These are phyloP conservation scores for Neoarius graeffei DNA, from an alignment of 2,113 vertebrate species.

Conservation along the genomic window DNA sequence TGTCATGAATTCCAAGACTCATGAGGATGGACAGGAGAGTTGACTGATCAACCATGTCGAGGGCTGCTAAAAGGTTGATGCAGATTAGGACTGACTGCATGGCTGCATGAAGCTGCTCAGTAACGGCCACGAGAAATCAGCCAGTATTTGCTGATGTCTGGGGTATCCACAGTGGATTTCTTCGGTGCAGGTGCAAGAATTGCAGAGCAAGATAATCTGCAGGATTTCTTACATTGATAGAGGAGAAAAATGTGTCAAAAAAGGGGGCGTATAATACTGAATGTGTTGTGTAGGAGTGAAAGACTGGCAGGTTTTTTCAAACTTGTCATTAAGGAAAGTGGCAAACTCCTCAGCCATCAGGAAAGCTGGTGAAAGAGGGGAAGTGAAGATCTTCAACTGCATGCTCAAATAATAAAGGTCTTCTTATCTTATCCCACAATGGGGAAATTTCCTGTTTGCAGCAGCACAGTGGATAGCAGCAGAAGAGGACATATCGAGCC, in stretches of 20 bases:
- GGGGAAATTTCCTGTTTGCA: too few species aligned
- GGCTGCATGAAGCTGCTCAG: not conserved
- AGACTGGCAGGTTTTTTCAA: not conserved
- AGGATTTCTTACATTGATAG: not conserved
- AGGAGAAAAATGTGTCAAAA: not conserved
- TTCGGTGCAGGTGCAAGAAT: not conserved
- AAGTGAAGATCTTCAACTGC: not conserved
- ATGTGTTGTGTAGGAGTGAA: not conserved
- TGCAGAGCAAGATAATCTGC: not conserved
- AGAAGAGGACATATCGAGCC: too few species aligned
- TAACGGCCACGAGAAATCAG: not conserved
- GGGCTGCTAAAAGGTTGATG: not conserved
- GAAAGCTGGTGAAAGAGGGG: too few species aligned
- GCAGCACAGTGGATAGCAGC: too few species aligned
- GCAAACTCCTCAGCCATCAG: not conserved
- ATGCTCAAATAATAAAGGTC: not conserved
- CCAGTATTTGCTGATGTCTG: not conserved
- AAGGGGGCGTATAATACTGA: not conserved
- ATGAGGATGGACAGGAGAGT: not conserved
- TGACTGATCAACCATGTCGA: not conserved
- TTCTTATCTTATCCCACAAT: too few species aligned
- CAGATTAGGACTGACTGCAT: not conserved
- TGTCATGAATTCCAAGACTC: not conserved
- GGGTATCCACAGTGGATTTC: not conserved
- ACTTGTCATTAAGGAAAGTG: not conserved